These are phyloP conservation scores for Noctua fimbriata DNA, from an alignment of 2,888 invertebrate genomes.

Conservation along the genomic window DNA sequence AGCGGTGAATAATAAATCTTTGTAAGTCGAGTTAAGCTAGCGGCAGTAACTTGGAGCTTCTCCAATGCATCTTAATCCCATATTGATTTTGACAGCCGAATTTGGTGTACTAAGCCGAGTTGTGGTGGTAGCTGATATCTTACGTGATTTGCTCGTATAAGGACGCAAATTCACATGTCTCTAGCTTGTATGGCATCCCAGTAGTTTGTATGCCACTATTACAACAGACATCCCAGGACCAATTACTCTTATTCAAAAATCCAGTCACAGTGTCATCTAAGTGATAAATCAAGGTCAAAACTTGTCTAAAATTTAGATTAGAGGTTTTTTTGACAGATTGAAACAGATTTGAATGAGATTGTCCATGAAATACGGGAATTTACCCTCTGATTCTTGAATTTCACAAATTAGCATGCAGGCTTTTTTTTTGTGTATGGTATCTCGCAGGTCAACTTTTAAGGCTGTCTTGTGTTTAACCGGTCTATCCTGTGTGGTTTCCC, in stretches of 20 bases:
- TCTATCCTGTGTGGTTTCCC: too few relatives aligned
- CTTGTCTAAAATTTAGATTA: neutral
- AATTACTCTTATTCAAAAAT: neutral
- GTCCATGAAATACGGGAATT: neutral
- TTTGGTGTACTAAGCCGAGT: neutral
- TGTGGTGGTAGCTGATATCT: neutral
- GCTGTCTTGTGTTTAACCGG: too few relatives aligned
- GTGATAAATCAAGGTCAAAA: neutral
- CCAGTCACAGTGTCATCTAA: neutral
- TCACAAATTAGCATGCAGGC: neutral
- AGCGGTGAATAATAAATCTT: constrained; percentile 43
- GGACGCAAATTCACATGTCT: neutral
- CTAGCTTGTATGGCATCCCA: neutral
- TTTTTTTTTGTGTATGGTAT: too few relatives aligned
- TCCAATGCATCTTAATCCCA: constrained; percentile 54
- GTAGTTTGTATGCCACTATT: neutral
- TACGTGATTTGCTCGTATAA: neutral
- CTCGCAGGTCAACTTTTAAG: too few relatives aligned
- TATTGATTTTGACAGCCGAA: constrained; percentile 49
- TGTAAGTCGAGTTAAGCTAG: constrained; percentile 14
- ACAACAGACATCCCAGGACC: neutral
- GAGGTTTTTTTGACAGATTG: neutral
- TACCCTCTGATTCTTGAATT: neutral
- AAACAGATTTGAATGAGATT: neutral
- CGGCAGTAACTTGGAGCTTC: constrained; percentile 33